phyloP scores from a whole-genome alignment of 1,140 invertebrate species.

The Drosophila guanche region DNA sequence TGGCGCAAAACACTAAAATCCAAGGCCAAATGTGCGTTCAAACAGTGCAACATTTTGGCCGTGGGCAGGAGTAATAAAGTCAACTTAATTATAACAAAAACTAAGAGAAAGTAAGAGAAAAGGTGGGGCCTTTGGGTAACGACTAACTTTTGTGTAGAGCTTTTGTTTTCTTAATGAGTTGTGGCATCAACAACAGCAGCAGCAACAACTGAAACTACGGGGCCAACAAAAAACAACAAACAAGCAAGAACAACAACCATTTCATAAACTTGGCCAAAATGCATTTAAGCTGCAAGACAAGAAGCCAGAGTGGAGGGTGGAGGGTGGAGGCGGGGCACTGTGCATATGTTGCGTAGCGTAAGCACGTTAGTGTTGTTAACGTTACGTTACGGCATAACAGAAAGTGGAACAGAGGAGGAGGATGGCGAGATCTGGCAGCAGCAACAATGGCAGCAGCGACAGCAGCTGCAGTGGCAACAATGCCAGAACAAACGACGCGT shows the following conservation, averaged over 20 bases:
- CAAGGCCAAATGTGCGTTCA: slow-evolving; percentile 51
- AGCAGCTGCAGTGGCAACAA: slow-evolving; percentile 56
- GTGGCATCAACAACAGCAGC: slow-evolving; percentile 38
- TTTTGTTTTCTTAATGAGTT: slow-evolving; percentile 77
- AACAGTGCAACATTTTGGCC: slow-evolving; percentile 39
- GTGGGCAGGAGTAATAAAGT: slow-evolving; percentile 54
- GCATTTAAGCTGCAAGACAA: slow-evolving; percentile 62
- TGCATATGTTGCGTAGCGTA: slow-evolving; percentile 68
- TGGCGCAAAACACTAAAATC: slow-evolving; percentile 30
- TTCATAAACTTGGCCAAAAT: slow-evolving; percentile 76
- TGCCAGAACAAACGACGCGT: slow-evolving; percentile 66
- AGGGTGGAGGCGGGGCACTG: slow-evolving; percentile 12
- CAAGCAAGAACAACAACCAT: slow-evolving; percentile 54
- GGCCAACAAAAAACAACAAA: slow-evolving; percentile 8
- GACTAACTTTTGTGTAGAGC: slow-evolving; percentile 63
- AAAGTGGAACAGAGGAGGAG: background rate
- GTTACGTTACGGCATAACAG: background rate
- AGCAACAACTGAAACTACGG: slow-evolving; percentile 11
- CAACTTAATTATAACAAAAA: slow-evolving; percentile 72
- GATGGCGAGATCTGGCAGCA: slow-evolving; percentile 17
- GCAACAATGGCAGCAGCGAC: slow-evolving; percentile 18
- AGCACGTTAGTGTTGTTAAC: slow-evolving; percentile 45
- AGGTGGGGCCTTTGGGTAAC: slow-evolving; percentile 28
- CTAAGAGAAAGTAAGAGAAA: slow-evolving; percentile 18
- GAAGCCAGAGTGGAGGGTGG: slow-evolving; percentile 30